Evolutionary conservation across 1,140 invertebrate species (phyloP), one percentile per base, ranked within the genome.

Genomic region (Maconellicoccus hirsutus): DNA sequence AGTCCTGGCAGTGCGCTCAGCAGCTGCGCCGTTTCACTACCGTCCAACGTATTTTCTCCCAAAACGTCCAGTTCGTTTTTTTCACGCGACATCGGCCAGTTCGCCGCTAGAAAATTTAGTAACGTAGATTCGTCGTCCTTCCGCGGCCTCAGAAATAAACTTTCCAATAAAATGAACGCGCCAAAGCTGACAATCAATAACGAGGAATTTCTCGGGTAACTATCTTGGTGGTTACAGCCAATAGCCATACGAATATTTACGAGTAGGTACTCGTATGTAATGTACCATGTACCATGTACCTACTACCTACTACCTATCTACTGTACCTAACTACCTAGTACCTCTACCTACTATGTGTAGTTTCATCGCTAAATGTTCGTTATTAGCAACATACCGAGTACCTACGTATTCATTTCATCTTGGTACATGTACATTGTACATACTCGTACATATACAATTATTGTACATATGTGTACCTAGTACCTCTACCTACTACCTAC

Each of bases 121-220:
- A 66, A 66, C 61, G 61, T 66, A 12, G 61, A 66, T 16, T 25
- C 61, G 19, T 66, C 61, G 10, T 66, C 61, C 3, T 66, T 66
- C 22, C 21, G 61, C 1, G 61, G 61, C 16, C 16, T 23, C 3
- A 66, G 25, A 25, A 25, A 23, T 23, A 66, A 66, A 66, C 7
- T 22, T 6, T 19, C 14, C 4, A 25, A 2, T 3, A 10, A 10
- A 23, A 10, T 23, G 8, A 10, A 4, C 3, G 3, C 61, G 21
- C 61, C 61, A 4, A 66, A 66, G 25, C 3, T 66, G 4, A 66
- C 61, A 2, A 25, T 66, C 10, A 66, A 66, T 16, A 66, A 66
- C 16, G 3, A 23, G 25, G 61, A 66, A 25, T 66, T 66, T 26
- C 10, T 66, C 19, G 61, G 22, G 61, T 66, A 66, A 10, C 3